Conservation (phyloP, 2,113 vertebrate genomes). For the Rhegmatorhina hoffmannsi region DNA sequence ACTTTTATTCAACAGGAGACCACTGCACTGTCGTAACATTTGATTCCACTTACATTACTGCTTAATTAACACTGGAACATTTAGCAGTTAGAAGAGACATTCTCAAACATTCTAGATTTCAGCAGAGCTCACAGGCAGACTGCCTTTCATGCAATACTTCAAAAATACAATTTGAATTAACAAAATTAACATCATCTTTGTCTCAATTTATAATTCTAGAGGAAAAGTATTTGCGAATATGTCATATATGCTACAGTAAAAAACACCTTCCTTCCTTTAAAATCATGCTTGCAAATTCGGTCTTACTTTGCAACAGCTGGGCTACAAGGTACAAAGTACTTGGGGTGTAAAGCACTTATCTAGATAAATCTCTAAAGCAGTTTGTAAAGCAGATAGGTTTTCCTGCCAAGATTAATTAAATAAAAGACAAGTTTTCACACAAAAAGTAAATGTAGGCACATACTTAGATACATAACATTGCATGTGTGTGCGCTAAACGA, state of each 20-base stretch:
- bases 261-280: background rate
- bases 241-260: background rate
- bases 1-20: constrained; percentile 45
- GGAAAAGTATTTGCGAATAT: background rate
- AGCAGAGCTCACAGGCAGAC: background rate
- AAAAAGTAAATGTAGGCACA: background rate
- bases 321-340: background rate
- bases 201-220: background rate
- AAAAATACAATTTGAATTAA: constrained; percentile 9
- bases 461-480: background rate
- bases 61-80: constrained; percentile 58
- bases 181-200: background rate
- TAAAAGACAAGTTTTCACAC: background rate
- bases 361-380: background rate
- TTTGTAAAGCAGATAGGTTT: background rate
- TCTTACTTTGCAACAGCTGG: background rate
- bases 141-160: background rate
- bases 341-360: background rate
- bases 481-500: background rate
- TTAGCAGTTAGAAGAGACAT: constrained; percentile 41
- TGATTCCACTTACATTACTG: constrained; percentile 11
- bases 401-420: background rate
- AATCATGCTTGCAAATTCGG: background rate
- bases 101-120: constrained; percentile 50
- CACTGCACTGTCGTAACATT: constrained; percentile 3